Evolutionary conservation across 2,888 invertebrate species (phyloP), one percentile per base, ranked within the genome.

Genomic region (Balanococcus diminutus): DNA sequence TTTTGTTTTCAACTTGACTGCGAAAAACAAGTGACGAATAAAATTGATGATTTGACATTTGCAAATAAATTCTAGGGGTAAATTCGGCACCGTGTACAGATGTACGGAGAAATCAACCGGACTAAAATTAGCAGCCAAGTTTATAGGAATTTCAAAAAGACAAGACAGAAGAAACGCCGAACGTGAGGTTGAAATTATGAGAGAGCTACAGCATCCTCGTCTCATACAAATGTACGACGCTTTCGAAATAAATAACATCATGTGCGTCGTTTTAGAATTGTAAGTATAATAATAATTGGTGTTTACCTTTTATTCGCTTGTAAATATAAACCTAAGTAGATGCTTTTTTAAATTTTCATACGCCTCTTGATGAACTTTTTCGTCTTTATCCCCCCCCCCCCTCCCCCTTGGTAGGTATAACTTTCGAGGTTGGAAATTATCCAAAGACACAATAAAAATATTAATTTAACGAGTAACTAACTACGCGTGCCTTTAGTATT

Each of bases 211-310:
- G 89, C 99, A 99, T 91, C 98, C 98, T 39, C 91, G 98, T 87
- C 94, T 99, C 82, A 96, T 99, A 89, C 99, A 99, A 90, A 93
- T 99, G 75, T 99, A 98, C 90, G 99, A 99, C 89, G 98, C 98
- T 14, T 98, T 97, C 90, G 98, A 98, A 91, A 95, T 94, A 91
- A 94, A 95, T 88, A 96, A 96, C 91, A 95, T 96, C 89, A 98
- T 99, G 94, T 97, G 98, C 91, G 96, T 99, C 89, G 95, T 99
- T 88, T 93, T 99, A 88, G 99, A 99, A 93, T 92, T 99, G 99
- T 99, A 92, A 95, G 97, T 94, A n/a, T n/a, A n/a, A n/a, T n/a
- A n/a, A n/a, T n/a, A 56, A 56, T 56, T 89, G 19, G 86, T 82
- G 42, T 72, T 46, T 79, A 36, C 36, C 16, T 19, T 4, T 19